A percentile compares a stretch with the other conserved stretches of the same genome.
phyloP scores from a whole-genome alignment of 2,797 vertebrate species.

The Microhierax caerulescens region DNA sequence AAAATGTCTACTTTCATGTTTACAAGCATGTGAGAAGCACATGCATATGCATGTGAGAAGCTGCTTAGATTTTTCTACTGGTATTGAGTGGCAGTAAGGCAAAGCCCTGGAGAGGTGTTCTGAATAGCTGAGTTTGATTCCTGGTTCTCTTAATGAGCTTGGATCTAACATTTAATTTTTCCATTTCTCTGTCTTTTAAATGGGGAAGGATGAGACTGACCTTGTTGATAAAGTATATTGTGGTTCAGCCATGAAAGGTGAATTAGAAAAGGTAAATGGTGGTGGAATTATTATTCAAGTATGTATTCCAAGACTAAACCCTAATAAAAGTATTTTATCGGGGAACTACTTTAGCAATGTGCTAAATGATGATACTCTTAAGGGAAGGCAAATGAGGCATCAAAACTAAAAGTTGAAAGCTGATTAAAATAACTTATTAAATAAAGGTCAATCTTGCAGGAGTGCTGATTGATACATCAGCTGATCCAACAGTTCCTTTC shows the following conservation, averaged over 20 bases:
- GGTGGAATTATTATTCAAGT: background rate
- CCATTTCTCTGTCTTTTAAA: background rate
- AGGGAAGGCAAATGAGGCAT: slow-evolving; percentile 20
- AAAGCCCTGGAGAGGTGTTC: background rate
- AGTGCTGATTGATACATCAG: slow-evolving; percentile 52
- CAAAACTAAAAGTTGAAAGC: slow-evolving; percentile 14
- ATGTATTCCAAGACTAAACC: background rate
- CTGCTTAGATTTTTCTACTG: background rate
- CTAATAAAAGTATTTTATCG: background rate
- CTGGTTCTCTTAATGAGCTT: background rate
- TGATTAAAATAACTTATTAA: slow-evolving; percentile 61
- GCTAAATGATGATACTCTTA: background rate
- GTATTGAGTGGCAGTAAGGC: background rate
- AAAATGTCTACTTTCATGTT: background rate
- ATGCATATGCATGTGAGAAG: background rate
- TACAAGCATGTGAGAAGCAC: background rate
- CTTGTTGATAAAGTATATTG: background rate
- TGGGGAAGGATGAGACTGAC: background rate
- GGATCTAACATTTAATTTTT: background rate
- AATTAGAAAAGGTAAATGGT: background rate
- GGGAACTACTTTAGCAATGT: background rate
- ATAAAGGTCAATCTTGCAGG: slow-evolving; percentile 44
- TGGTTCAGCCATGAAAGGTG: background rate
- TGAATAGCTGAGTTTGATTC: background rate
- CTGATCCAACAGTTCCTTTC: slow-evolving; percentile 36